Conservation (phyloP, 2,797 vertebrate genomes). For the Alosa sapidissima region DNA sequence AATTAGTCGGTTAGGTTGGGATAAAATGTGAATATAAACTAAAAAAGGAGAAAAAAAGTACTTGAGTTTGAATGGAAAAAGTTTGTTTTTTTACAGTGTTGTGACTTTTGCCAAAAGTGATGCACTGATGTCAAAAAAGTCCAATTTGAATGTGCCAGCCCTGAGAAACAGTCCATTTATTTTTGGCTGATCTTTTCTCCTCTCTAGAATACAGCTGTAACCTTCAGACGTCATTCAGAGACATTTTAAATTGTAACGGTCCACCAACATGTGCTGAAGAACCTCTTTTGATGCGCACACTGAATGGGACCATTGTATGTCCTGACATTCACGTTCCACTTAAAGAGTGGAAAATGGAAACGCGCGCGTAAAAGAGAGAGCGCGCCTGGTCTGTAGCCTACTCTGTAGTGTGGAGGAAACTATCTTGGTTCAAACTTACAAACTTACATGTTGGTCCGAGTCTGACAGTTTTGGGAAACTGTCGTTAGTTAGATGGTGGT, state of each 20-base stretch:
- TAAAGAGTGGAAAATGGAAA: conserved; percentile 51
- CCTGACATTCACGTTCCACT: conserved; percentile 33
- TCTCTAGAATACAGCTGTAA: conserved; percentile 28
- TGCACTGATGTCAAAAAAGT: neutral
- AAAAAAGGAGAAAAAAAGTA: neutral
- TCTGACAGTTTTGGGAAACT: too few relatives aligned
- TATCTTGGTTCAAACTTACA: too few relatives aligned
- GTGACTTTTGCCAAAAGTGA: neutral
- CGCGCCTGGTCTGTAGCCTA: conserved; percentile 20
- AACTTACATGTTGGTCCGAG: too few relatives aligned
- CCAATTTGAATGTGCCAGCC: neutral
- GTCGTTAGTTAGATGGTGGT: too few relatives aligned
- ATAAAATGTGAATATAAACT: neutral
- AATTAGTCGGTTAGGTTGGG: neutral
- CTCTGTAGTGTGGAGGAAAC: too few relatives aligned
- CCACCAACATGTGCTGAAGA: conserved; percentile 65
- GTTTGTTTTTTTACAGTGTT: neutral
- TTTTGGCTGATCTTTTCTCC: conserved; percentile 9
- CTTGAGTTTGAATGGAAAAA: neutral
- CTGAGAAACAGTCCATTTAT: neutral
- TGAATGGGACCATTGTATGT: conserved; percentile 74
- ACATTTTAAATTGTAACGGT: conserved; percentile 54
- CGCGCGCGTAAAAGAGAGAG: neutral
- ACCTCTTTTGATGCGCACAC: conserved; percentile 68
- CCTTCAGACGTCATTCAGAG: conserved; percentile 39